Percentiles rank a stretch among this genome's conserved stretches.
These are phyloP conservation scores for Ceyx cyanopectus DNA, from an alignment of 2,113 vertebrate species.

Conservation along the genomic window DNA sequence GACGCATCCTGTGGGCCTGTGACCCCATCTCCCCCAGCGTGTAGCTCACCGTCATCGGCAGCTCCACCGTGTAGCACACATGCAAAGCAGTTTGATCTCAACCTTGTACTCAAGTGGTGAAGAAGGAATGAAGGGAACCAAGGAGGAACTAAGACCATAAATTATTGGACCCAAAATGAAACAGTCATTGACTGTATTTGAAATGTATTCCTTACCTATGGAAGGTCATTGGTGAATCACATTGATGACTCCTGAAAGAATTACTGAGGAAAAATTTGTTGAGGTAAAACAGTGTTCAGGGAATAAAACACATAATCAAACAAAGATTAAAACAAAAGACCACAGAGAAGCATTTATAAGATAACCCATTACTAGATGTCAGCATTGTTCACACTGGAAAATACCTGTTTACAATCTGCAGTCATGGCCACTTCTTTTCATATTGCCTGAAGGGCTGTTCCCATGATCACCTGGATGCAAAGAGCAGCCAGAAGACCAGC, in stretches of 20 bases:
- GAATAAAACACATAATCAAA: background rate
- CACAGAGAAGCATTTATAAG: background rate
- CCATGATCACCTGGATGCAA: background rate
- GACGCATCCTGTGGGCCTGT: background rate
- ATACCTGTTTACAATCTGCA: background rate
- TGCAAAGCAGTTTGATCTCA: background rate
- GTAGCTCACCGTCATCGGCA: background rate
- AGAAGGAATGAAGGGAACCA: background rate
- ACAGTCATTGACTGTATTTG: background rate
- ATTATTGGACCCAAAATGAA: background rate
- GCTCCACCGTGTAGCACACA: fast-evolving
- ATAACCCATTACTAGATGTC: background rate
- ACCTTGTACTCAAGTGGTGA: background rate
- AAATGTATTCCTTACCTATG: background rate
- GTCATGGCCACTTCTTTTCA: background rate
- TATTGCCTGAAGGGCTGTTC: background rate
- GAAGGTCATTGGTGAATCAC: background rate
- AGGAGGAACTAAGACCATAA: background rate
- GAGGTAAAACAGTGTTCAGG: background rate
- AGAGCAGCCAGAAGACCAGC: background rate
- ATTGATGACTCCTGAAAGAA: background rate
- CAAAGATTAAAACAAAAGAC: background rate
- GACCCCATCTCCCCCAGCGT: background rate
- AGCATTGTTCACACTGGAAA: background rate
- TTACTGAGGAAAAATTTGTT: background rate